Conservation (phyloP, 2,888 invertebrate species). For the Sarcophaga carnaria region DNA sequence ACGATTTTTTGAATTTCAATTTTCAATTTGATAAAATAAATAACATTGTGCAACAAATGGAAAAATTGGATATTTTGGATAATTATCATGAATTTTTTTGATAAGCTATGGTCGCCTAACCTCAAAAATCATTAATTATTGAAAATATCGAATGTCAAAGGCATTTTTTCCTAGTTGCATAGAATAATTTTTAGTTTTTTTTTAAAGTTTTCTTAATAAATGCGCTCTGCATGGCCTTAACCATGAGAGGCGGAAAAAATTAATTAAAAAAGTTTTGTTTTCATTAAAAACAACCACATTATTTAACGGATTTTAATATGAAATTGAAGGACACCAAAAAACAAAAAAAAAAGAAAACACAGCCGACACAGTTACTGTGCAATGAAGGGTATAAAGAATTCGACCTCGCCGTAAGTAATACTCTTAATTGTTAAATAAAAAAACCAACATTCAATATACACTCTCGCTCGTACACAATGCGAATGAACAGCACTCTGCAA, state of each 20-base stretch:
- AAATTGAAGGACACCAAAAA: constrained; percentile 17
- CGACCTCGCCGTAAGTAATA: constrained; percentile 49
- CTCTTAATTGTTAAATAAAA: constrained; percentile 38
- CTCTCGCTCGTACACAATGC: not conserved
- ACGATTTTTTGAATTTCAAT: too few species aligned
- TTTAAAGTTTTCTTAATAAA: too few species aligned
- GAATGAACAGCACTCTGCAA: not conserved
- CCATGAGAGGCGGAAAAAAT: not conserved
- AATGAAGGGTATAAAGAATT: constrained; percentile 38
- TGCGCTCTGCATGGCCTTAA: too few species aligned
- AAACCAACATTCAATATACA: constrained; percentile 15
- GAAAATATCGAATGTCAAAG: too few species aligned
- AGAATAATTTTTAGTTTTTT: too few species aligned
- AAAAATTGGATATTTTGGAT: too few species aligned
- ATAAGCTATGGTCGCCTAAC: too few species aligned
- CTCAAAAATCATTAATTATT: too few species aligned
- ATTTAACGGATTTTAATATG: not conserved
- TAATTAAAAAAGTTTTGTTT: not conserved
- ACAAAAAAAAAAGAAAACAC: not conserved
- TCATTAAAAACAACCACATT: not conserved
- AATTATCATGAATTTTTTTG: too few species aligned
- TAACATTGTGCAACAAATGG: too few species aligned
- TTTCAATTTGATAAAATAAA: too few species aligned
- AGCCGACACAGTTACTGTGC: constrained; percentile 21
- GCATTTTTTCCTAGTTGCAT: too few species aligned